phyloP scores from a whole-genome alignment of 2,888 invertebrate species.

The Drosophila setosimentum region DNA sequence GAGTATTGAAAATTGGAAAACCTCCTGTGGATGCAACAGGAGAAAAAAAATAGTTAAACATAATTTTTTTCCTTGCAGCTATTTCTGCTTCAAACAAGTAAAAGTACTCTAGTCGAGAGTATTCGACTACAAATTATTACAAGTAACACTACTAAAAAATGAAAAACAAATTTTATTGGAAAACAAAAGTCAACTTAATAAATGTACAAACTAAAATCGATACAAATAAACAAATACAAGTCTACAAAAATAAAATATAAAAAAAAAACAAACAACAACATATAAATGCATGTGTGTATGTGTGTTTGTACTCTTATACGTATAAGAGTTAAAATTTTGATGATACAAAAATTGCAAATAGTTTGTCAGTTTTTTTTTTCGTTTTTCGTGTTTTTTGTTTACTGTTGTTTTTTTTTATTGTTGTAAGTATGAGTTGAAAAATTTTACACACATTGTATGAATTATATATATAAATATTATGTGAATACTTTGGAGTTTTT shows the following conservation, averaged over 20 bases:
- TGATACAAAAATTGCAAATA: conserved; percentile 21
- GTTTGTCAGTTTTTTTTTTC: conserved; percentile 12
- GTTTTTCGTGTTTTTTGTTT: conserved; percentile 18
- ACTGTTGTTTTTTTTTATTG: conserved; percentile 44
- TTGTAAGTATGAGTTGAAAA: conserved; percentile 43
- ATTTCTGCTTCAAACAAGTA: not conserved
- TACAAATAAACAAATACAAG: conserved; percentile 30
- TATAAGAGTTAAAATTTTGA: conserved; percentile 1
- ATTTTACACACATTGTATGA: conserved; percentile 44
- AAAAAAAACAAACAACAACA: conserved; percentile 44
- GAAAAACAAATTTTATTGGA: conserved; percentile 70
- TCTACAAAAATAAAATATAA: conserved; percentile 44
- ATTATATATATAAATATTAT: conserved; percentile 75
- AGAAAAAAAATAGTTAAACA: too few relatives aligned
- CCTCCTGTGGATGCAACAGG: too few relatives aligned
- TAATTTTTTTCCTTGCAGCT: not conserved
- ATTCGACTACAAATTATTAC: not conserved
- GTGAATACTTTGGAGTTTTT: conserved; percentile 75
- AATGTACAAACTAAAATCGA: conserved; percentile 36
- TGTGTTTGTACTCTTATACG: not conserved
- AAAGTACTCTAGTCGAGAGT: not conserved
- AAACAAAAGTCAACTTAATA: conserved; percentile 70
- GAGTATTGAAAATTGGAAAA: not conserved
- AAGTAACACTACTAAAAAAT: conserved; percentile 49
- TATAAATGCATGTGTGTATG: conserved; percentile 22